Base-by-base conservation (phyloP, 2,888 invertebrate species). In the Ellobium chinense region DNA sequence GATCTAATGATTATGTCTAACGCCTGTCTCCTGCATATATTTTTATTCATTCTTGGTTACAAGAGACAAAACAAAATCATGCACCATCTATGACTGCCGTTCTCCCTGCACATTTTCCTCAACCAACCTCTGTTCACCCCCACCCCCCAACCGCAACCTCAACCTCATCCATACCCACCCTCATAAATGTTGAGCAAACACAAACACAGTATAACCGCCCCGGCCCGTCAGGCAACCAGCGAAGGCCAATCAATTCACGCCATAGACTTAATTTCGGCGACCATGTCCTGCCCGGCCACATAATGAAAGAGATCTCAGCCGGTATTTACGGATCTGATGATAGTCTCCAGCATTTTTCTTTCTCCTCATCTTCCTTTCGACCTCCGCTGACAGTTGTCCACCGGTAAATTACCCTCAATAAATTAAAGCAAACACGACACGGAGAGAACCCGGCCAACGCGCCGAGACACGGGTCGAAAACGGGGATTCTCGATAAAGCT, bases 381-480 rank as follows among this genome's bases (percentile, higher is more conserved):
- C 14, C 7, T 5, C 14, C 27, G 60, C n/a, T 39, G 39, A 60
- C 60, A 60, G 27, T 62, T 27, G 39, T n/a, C 29, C 58, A 29
- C 18, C 73, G 9, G 73, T 73, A 73, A 76, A 66, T 76, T 76
- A 76, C 66, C 76, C 76, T 54, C 68, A 76, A 76, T 76, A 76
- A 76, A 76, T 76, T 76, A 76, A 56, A 24, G 46, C 76, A 76
- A 76, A 76, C 76, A 76, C 56, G 76, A 66, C 76, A 54, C 56
- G 1, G 54, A 68, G n/a, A 31, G 21, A 39, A 27, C 60, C 27
- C 7, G 62, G 73, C 60, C 39, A 2, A 9, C 62, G 21, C 12
- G 60, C 2, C 3, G 24, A 27, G 73, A 60, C 73, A 62, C 7
- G 14, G 29, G 39, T 4, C 27, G 46, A 62, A 62, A 62, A n/a